These are phyloP conservation scores for Esox masquinongy DNA, from an alignment of 2,797 vertebrate genomes.

Conservation along the genomic window DNA sequence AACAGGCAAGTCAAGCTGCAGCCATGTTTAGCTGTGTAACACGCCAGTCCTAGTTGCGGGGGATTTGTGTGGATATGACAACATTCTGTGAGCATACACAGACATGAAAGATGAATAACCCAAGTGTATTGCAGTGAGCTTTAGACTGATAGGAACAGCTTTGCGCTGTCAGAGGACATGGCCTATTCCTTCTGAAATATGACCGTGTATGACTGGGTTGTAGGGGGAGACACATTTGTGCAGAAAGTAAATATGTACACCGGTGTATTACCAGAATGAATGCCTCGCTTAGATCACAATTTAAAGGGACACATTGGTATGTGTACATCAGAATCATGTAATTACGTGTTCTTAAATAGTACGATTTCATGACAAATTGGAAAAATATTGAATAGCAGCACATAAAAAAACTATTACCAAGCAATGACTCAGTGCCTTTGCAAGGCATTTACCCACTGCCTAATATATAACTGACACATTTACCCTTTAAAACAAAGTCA, in stretches of 20 bases:
- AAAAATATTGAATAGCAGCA: neutral
- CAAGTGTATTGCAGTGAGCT: conserved; percentile 51
- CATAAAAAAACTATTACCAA: neutral
- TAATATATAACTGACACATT: neutral
- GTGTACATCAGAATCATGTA: conserved; percentile 8
- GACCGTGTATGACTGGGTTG: neutral
- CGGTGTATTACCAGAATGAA: neutral
- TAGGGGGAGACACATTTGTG: conserved; percentile 27
- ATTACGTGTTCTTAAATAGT: conserved; percentile 14
- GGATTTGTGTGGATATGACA: conserved; percentile 42
- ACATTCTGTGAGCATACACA: conserved; percentile 53
- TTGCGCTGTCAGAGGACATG: conserved; percentile 42
- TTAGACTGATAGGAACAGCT: conserved; percentile 39
- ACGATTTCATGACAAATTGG: neutral
- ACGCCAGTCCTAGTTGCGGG: neutral
- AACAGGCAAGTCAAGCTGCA: conserved; percentile 18
- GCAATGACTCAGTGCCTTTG: neutral
- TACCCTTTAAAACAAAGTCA: neutral
- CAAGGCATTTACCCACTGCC: neutral
- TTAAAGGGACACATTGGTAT: neutral
- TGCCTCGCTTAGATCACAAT: neutral
- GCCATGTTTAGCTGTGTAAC: conserved; percentile 10
- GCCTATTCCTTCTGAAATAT: conserved; percentile 51
- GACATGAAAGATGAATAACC: conserved; percentile 59
- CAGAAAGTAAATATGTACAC: neutral